Evolutionary conservation across 2,113 vertebrate species (phyloP).

Genomic region (Phylloscopus trochiloides): DNA sequence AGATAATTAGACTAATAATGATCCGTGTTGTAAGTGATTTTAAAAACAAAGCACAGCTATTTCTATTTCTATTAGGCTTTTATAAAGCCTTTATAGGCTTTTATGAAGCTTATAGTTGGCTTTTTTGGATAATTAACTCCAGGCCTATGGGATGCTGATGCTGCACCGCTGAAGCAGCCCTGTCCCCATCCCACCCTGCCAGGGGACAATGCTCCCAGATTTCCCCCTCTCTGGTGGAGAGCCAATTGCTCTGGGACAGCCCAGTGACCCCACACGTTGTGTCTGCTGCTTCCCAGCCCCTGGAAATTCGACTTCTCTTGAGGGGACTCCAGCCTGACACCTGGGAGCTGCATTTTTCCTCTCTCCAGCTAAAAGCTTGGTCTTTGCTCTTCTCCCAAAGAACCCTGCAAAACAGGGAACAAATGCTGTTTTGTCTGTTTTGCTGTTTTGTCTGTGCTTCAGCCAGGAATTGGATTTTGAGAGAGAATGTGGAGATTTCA

Average conservation of each 20-base stretch:
- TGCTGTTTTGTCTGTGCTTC: not conserved
- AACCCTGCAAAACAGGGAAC: not conserved
- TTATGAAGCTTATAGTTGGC: not conserved
- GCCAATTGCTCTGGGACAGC: not conserved
- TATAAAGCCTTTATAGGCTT: slow-evolving; percentile 36
- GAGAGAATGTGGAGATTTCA: not conserved
- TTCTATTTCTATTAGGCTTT: slow-evolving; percentile 35
- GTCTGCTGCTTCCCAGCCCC: not conserved
- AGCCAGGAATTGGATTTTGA: not conserved
- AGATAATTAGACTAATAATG: slow-evolving; percentile 46
- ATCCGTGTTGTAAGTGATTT: slow-evolving; percentile 9
- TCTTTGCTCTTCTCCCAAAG: not conserved
- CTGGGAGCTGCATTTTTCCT: not conserved
- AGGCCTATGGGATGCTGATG: not conserved
- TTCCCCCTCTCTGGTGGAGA: not conserved
- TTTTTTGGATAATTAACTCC: slow-evolving; percentile 1
- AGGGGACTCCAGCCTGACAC: not conserved
- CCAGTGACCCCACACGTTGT: not conserved
- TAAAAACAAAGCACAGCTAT: slow-evolving; percentile 31
- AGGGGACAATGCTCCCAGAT: not conserved
- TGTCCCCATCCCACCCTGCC: not conserved
- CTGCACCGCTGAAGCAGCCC: not conserved
- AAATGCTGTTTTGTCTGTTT: not conserved
- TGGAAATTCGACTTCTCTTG: not conserved
- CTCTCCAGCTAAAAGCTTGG: not conserved